Base-by-base conservation (phyloP, 2,888 invertebrate genomes). In the Pachymerium ferrugineum region DNA sequence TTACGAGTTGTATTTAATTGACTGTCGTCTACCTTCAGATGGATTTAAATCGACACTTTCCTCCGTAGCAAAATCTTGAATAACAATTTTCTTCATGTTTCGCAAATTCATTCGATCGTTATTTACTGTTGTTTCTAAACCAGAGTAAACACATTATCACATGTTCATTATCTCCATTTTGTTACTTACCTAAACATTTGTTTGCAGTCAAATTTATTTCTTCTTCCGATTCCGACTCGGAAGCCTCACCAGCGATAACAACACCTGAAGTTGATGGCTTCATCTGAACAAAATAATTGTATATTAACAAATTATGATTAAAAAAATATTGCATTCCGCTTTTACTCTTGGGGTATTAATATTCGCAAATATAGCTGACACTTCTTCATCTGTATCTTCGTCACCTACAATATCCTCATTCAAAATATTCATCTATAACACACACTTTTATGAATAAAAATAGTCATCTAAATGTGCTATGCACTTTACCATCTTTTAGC, bases 151-250 rank as follows among this genome's bases (percentile, higher is more conserved):
- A 33, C 12, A 6, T 8, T 33, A 8, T 33, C 5, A 33, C 5
- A 33, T 12, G 12, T 8, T 33, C 33, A 33, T 33, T 33, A 33
- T 33, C 33, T 8, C 12, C 33, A n/a, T 14, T 8, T 42, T 3
- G 3, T n/a, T 5, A 67, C 4, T 8, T 19, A 22, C 28, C 29
- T 30, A 30, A 19, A 31, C 70, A 29, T 30, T 3, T 29, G 10
- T 70, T 29, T 70, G 62, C 31, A 29, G 73, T 33, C 29, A 73
- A 25, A 22, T 72, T 73, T 28, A 74, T 71, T 74, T 75, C 70
- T 29, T 67, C 74, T 54, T 75, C 75, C n/a, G n/a, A n/a, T 19
- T 73, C 73, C 1, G 75, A 75, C 54, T 75, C 75, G n/a, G 75
- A 75, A 54, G 73, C 75, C 70, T 75, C 75, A 0, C 75, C 75